Evolutionary conservation across 2,888 invertebrate genomes (phyloP).

Genomic region (Ferrisia virgata): DNA sequence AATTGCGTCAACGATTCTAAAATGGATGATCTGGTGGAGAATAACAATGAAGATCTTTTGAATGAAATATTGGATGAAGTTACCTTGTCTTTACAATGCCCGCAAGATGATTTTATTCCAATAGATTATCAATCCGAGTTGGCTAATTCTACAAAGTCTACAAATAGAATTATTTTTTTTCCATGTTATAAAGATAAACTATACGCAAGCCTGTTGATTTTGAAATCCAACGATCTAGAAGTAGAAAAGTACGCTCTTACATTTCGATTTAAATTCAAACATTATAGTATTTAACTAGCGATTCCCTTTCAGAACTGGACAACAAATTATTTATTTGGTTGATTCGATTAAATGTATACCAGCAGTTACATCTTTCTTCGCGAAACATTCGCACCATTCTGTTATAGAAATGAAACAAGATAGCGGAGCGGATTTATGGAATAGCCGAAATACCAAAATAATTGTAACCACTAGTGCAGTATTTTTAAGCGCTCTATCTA

Average conservation of each 20-base stretch:
- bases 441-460: not conserved
- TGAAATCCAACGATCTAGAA: not conserved
- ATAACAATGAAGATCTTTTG: not conserved
- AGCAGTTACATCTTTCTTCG: not conserved
- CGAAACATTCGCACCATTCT: not conserved
- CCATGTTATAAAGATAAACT: constrained; percentile 20
- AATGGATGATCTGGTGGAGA: not conserved
- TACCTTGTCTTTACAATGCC: not conserved
- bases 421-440: not conserved
- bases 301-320: not conserved
- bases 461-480: not conserved
- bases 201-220: not conserved
- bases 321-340: not conserved
- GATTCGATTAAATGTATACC: not conserved
- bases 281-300: not conserved
- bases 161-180: not conserved
- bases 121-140: constrained; percentile 1
- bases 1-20: too few relatives aligned
- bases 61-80: not conserved
- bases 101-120: constrained; percentile 18
- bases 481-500: not conserved
- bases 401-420: not conserved
- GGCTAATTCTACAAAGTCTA: not conserved
- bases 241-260: not conserved
- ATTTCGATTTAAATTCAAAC: not conserved